Conservation (phyloP, 2,888 invertebrate species). For the Phania funesta region DNA sequence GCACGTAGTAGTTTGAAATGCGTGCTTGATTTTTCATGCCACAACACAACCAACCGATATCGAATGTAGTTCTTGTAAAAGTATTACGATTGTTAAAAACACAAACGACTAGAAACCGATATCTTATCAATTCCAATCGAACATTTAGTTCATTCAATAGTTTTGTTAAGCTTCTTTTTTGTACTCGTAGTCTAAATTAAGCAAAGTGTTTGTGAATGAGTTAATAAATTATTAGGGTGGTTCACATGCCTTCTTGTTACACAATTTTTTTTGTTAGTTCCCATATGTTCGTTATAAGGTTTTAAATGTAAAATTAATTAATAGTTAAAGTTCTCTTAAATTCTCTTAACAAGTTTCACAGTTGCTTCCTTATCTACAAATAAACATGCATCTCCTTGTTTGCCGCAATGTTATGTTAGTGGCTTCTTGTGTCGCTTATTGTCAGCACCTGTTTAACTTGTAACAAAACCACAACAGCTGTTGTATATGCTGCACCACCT, state of each 20-base stretch:
- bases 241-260: neutral
- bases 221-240: constrained; percentile 12
- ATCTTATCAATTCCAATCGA: constrained; percentile 52
- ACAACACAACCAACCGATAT: neutral
- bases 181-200: neutral
- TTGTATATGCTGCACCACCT: constrained; percentile 22
- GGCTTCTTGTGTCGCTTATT: constrained; percentile 53
- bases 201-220: constrained; percentile 12
- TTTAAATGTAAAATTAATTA: neutral
- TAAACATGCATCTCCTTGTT: neutral
- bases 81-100: too few relatives aligned
- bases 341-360: neutral
- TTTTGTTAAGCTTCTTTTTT: constrained; percentile 3
- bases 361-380: neutral
- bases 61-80: too few relatives aligned
- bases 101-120: too few relatives aligned
- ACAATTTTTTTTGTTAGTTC: too few relatives aligned
- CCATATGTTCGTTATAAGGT: neutral
- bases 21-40: constrained; percentile 10
- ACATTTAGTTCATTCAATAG: constrained; percentile 31
- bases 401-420: constrained; percentile 31
- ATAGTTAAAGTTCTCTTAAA: neutral
- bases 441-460: constrained; percentile 58
- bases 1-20: neutral
- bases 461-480: constrained; percentile 24